These are phyloP conservation scores for Megalonaias nervosa DNA, from an alignment of 1,140 invertebrate genomes.

Conservation along the genomic window DNA sequence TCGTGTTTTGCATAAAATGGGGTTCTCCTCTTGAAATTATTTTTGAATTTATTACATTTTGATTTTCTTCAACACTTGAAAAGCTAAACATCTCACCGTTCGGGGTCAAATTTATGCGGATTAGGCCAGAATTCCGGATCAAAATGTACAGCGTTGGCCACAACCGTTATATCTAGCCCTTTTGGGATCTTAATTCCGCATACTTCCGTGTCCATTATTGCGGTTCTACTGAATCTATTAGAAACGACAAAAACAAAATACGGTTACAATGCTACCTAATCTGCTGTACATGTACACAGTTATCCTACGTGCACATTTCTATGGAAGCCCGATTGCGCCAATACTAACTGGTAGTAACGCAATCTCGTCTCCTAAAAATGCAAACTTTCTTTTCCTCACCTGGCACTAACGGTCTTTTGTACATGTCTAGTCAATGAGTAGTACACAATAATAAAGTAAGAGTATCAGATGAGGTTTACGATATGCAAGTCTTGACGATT, in stretches of 20 bases:
- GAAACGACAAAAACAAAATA: background rate
- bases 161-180: conserved; percentile 23
- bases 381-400: no score
- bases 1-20: background rate
- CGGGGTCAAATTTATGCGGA: conserved; percentile 25
- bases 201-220: conserved; percentile 11
- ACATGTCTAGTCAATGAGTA: no score
- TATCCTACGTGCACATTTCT: no score
- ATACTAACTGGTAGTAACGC: no score
- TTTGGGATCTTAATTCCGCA: conserved; percentile 17
- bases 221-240: conserved; percentile 14
- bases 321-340: no score
- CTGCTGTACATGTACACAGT: no score
- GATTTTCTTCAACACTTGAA: background rate
- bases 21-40: background rate
- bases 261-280: no score
- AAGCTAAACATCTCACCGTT: conserved; percentile 7
- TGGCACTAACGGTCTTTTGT: no score
- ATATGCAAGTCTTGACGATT: no score
- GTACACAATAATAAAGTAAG: no score
- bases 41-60: background rate
- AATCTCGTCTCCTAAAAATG: no score
- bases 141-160: conserved; percentile 4
- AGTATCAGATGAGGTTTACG: no score
- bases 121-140: conserved; percentile 18